A percentile compares a stretch with the other conserved stretches of the same genome.
Evolutionary conservation across 1,140 invertebrate genomes (phyloP).

Genomic region (Aphelenchoides avenae): DNA sequence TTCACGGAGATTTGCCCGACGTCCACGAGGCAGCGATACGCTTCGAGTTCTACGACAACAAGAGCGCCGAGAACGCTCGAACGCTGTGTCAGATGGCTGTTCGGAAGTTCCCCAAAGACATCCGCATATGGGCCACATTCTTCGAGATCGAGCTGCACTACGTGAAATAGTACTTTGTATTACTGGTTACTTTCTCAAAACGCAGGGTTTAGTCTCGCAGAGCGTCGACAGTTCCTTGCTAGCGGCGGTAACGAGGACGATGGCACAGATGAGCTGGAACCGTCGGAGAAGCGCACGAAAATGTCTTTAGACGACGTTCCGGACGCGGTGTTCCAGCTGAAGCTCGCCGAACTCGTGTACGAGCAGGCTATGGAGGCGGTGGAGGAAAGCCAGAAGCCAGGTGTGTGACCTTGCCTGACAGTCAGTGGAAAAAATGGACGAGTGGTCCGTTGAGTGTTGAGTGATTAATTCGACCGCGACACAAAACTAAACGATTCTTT

Average conservation of each 20-base stretch:
- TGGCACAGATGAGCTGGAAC: constrained; percentile 3
- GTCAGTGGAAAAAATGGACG: no score
- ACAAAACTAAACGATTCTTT: no score
- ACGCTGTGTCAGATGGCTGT: constrained; percentile 39
- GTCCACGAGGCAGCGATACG: constrained; percentile 33
- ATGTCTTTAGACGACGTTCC: not conserved
- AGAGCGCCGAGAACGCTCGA: constrained; percentile 41
- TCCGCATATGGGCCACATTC: constrained; percentile 30
- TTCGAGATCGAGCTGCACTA: constrained; percentile 38
- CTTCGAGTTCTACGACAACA: constrained; percentile 38
- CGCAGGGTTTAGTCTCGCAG: not conserved
- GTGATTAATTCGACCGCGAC: no score
- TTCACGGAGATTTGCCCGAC: constrained; percentile 32
- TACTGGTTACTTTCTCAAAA: not conserved
- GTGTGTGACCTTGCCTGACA: no score
- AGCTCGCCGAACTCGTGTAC: constrained; percentile 14
- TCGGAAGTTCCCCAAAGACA: constrained; percentile 32
- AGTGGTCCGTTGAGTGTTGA: no score
- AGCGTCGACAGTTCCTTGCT: not conserved
- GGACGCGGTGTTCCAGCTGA: constrained; percentile 12
- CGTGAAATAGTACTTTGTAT: constrained; percentile 27
- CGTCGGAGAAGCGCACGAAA: constrained; percentile 1
- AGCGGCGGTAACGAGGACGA: not conserved
- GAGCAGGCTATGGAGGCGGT: constrained; percentile 1
- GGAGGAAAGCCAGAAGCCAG: no score